Evolutionary conservation across 2,113 vertebrate genomes (phyloP), one percentile per base, ranked within the genome.

Genomic region (Heterochromis multidens): DNA sequence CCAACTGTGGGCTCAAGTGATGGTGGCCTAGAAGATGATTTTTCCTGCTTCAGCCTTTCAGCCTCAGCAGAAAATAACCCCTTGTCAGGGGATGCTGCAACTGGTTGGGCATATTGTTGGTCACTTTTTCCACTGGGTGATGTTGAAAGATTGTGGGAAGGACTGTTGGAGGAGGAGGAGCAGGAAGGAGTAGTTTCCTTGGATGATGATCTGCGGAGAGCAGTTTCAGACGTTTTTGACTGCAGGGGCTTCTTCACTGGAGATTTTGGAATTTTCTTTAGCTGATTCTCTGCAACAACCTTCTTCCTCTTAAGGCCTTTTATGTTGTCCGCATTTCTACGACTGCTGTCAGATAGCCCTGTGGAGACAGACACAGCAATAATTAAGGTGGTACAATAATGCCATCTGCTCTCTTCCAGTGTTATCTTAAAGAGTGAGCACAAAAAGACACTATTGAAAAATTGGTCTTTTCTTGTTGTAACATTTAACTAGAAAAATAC

Each of bases 241-340:
- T 97, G 97, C 14, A 96, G 91, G 7, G 97, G 96, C 84, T 97
- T 98, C 91, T 98, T 98, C 92, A 99, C 96, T 27, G 98, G 98
- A 23, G 99, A 99, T 94, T 99, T 99, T 16, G 97, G 98, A 93
- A 98, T 98, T 95, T 99, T 99, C 90, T 99, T 99, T 3, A 97
- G 94, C 77, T 97, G 97, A 93, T 98, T 99, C 94, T 99, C 98
- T 78, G 96, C 96, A 78, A 99, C 97, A 58, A 99, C 95, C 94
- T 99, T 99, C 93, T 99, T 99, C 81, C 99, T 96, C 94, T 99
- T 99, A 87, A 99, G 95, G 89, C 98, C 98, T 95, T 99, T 99
- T 84, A 98, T 91, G 89, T 95, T 92, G 79, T 99, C 98, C 35
- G 95, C 96, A 91, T 94, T 94, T 96, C 96, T 96, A 93, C 95